A percentile compares a stretch with the other conserved stretches of the same genome.
Evolutionary conservation across 2,113 vertebrate species (phyloP).

Genomic region (Todiramphus chloris): DNA sequence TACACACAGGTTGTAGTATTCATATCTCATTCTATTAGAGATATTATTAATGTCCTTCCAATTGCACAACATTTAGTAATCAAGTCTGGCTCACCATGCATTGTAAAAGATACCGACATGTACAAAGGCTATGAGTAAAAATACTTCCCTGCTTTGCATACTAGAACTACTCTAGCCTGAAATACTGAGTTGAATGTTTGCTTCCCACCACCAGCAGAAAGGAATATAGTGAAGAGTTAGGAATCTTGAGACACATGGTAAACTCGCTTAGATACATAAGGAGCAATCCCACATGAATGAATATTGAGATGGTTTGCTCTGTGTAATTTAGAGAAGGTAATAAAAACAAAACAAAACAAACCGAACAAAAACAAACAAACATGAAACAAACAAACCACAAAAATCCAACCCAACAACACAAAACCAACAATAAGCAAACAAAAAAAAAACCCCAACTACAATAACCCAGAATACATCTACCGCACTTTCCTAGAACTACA

Average conservation of each 20-base stretch:
- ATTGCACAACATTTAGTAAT: background rate
- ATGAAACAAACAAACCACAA: background rate
- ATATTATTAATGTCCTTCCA: background rate
- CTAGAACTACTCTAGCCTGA: background rate
- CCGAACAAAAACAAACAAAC: too few species aligned
- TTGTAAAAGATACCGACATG: background rate
- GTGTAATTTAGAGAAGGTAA: background rate
- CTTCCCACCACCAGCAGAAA: background rate
- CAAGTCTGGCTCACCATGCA: background rate
- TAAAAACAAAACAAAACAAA: background rate
- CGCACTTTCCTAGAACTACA: background rate
- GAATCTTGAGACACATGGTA: background rate
- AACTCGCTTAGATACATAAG: background rate
- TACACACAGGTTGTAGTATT: background rate
- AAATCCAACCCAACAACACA: too few species aligned
- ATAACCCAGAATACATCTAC: background rate
- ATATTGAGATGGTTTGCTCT: background rate
- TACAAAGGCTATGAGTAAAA: background rate
- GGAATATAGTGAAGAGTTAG: background rate
- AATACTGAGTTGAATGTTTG: background rate
- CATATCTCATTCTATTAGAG: background rate
- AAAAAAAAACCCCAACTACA: too few species aligned
- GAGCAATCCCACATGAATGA: background rate
- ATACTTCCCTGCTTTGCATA: background rate
- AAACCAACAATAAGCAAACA: too few species aligned